Base-by-base conservation (phyloP, 2,113 vertebrate genomes). In the Odocoileus virginianus region DNA sequence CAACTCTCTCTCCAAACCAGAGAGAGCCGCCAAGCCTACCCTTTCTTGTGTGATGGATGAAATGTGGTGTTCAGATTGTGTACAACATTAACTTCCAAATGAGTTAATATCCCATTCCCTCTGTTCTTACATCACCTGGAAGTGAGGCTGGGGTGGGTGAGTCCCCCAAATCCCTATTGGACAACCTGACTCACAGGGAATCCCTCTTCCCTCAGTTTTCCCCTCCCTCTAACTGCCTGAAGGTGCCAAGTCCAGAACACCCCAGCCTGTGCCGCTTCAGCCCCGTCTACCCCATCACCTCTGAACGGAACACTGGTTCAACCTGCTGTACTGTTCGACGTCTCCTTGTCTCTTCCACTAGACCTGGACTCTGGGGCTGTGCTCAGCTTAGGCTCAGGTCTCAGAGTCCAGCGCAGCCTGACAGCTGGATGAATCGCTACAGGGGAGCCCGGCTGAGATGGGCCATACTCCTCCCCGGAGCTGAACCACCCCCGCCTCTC, bases 11-110 rank as follows among this genome's bases (percentile, higher is more conserved):
- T 47, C 4, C 95, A 60, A 27, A 43, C 30, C 54, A 93, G 81
- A 96, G 85, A 94, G 71, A 30, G 12, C 61, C 27, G 4, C 52
- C 43, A 85, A 50, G 57, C 55, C 60, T 25, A 54, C 33, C 64
- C 2, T 97, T 97, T 98, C 91, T 82, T 96, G 86, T 97, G 94
- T 95, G 96, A 85, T 19, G 71, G 97, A 87, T 98, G 94, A 97
- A 98, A 98, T 98, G 45, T 96, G 91, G 97, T 97, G 92, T 98
- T 98, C 91, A 96, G 94, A 97, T 98, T 89, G 89, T 89, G 90
- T 93, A 94, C 90, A 97, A 92, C 91, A 78, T 93, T 93, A 93
- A 97, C 86, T 97, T 98, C 87, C 96, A 96, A 98, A 95, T 93
- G 95, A 99, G 94, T 98, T 96, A 98, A 83, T 95, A 97, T 55